Base-by-base conservation (phyloP, 1,140 invertebrate species). In the Orius laevigatus region DNA sequence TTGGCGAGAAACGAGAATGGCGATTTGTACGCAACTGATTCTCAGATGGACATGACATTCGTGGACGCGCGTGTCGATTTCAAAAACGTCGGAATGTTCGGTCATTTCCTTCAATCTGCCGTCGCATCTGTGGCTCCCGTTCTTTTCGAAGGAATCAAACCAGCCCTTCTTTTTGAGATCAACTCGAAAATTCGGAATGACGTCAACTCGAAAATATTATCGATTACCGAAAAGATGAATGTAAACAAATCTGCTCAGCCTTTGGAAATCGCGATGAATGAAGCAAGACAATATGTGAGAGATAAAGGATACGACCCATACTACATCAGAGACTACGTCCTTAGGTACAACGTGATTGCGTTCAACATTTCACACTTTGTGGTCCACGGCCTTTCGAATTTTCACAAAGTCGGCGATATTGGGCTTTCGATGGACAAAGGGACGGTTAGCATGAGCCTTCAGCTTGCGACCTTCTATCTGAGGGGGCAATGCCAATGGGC, bases 81-180 rank as follows among this genome's bases (percentile, higher is more conserved):
- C 54, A 70, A 84, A 59, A 84, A 85, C 60, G 66, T 85, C 0
- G 83, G 83, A 3, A 74, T 84, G 45, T 63, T 84, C 25, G 80
- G 78, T 0, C 67, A 70, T 14, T 69, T 87, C 48, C 76, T 87
- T 50, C 82, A 87, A 57, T 70, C 79, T 1, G 65, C 86, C 19
- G 71, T 87, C 4, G 86, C 87, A 60, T 80, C 82, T 0, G 69
- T 85, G 0, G 83, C 83, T 0, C 73, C 73, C n/a, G 75, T 85
- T 39, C 68, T 89, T 0, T 89, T 89, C 55, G 83, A 88, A 56
- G 80, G 79, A 10, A 81, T 88, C 49, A 88, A 88, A 58, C 84
- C 84, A 0, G 81, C 81, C 46, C 76, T 90, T 52, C 63, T 87
- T 2, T 73, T 72, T 52, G 78, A 87, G 64, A 47, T 60, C 12